Conservation (phyloP, 2,888 invertebrate genomes). For the Harpagoxenus sublaevis region DNA sequence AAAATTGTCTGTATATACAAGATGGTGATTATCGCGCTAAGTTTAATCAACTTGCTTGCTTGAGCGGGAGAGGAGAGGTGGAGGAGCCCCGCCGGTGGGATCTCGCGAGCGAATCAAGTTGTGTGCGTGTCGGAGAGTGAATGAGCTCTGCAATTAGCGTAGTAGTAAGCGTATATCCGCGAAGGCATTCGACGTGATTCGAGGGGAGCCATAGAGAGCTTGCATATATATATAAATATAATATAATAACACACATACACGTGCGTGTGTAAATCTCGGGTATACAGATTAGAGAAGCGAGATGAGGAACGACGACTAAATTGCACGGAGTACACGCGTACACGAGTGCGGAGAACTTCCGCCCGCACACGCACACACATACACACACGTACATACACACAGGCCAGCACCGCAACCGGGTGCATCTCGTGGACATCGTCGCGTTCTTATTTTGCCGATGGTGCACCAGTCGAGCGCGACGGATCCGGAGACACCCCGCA, state of each 20-base stretch:
- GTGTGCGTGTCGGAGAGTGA: constrained; percentile 64
- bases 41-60: constrained; percentile 71
- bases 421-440: constrained; percentile 23
- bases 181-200: constrained; percentile 76
- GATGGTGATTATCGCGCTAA: constrained; percentile 71
- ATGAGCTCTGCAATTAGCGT: constrained; percentile 64
- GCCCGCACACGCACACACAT: constrained; percentile 47
- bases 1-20: constrained; percentile 74
- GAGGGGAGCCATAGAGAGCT: constrained; percentile 79
- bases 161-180: constrained; percentile 73
- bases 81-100: constrained; percentile 52
- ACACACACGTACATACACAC: constrained; percentile 45
- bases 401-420: constrained; percentile 35
- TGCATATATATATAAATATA: constrained; percentile 69
- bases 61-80: constrained; percentile 53
- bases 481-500: background rate
- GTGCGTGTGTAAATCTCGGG: constrained; percentile 78
- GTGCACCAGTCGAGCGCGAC: background rate
- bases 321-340: constrained; percentile 57
- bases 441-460: constrained; percentile 9
- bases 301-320: constrained; percentile 68
- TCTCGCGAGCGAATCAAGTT: constrained; percentile 57
- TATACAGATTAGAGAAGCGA: constrained; percentile 78
- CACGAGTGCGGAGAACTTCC: constrained; percentile 54
- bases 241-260: constrained; percentile 55